phyloP scores from a whole-genome alignment of 2,888 invertebrate genomes.

The Hecatera dysodea region DNA sequence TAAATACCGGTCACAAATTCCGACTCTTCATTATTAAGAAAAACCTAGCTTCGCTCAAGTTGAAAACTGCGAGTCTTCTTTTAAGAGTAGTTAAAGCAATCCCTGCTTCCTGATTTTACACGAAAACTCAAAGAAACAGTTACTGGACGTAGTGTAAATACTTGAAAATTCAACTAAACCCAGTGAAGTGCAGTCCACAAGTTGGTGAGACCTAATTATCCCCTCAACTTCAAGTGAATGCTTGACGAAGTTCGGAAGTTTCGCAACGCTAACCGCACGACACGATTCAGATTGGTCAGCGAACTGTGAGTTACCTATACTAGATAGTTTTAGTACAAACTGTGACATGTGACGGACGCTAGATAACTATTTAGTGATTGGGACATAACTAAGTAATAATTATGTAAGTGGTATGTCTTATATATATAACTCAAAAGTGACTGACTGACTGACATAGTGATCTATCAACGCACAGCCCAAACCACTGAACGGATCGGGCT shows the following conservation, averaged over 20 bases:
- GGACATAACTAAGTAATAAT: slow-evolving; percentile 18
- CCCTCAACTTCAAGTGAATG: slow-evolving; percentile 41
- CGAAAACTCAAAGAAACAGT: not conserved
- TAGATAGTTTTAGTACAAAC: slow-evolving; percentile 11
- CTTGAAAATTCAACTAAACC: slow-evolving; percentile 8
- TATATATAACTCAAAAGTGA: too few species aligned
- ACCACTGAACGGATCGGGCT: too few species aligned
- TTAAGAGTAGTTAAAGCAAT: not conserved
- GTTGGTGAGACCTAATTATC: slow-evolving; percentile 44
- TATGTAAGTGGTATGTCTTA: not conserved
- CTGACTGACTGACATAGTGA: too few species aligned
- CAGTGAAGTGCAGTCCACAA: slow-evolving; percentile 28
- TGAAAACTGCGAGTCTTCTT: too few species aligned
- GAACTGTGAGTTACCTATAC: slow-evolving; percentile 32
- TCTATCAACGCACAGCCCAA: too few species aligned
- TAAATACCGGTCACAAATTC: too few species aligned
- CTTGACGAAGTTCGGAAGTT: slow-evolving; percentile 47
- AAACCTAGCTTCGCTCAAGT: too few species aligned
- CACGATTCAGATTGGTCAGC: slow-evolving; percentile 44
- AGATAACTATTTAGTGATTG: slow-evolving; percentile 24
- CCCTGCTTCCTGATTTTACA: too few species aligned
- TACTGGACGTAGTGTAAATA: slow-evolving; percentile 20
- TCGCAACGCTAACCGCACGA: slow-evolving; percentile 36
- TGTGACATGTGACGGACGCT: slow-evolving; percentile 20
- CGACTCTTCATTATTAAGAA: too few species aligned